Conservation (phyloP, 2,113 vertebrate genomes). For the Amia ocellicauda region DNA sequence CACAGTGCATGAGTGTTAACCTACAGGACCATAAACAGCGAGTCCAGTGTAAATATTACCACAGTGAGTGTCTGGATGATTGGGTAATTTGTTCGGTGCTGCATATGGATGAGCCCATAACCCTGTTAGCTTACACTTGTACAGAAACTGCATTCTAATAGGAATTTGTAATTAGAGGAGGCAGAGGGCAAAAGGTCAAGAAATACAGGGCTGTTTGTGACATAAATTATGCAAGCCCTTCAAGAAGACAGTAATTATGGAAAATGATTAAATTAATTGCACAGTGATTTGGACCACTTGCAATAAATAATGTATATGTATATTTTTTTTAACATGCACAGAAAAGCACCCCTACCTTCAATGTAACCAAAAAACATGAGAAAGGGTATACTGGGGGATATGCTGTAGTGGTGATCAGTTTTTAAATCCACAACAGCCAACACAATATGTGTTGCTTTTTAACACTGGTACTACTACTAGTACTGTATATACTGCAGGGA, state of each 20-base stretch:
- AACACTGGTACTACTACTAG: no score
- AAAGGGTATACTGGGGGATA: no score
- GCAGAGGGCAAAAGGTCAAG: conserved; percentile 58
- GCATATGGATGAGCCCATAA: conserved; percentile 25
- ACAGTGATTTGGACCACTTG: conserved; percentile 60
- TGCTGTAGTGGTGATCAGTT: no score
- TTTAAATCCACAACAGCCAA: no score
- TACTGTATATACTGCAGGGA: no score
- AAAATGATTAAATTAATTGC: conserved; percentile 73
- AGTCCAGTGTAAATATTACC: conserved; percentile 21
- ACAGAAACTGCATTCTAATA: conserved; percentile 66
- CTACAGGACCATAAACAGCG: conserved; percentile 8
- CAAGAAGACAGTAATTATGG: conserved; percentile 60
- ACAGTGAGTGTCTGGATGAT: conserved; percentile 9
- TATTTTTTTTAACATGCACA: conserved; percentile 53
- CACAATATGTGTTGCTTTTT: no score
- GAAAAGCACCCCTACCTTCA: conserved; percentile 38
- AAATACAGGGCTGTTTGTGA: conserved; percentile 57
- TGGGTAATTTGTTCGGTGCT: conserved; percentile 23
- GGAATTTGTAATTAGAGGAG: conserved; percentile 66
- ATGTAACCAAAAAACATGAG: conserved; percentile 20
- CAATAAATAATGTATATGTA: conserved; percentile 63
- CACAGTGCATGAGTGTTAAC: background rate
- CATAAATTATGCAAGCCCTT: conserved; percentile 48
- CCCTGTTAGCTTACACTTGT: conserved; percentile 18